A percentile compares a stretch with the other conserved stretches of the same genome.
These are phyloP conservation scores for Nansenia antarctica DNA, from an alignment of 2,113 vertebrate genomes.

Conservation along the genomic window DNA sequence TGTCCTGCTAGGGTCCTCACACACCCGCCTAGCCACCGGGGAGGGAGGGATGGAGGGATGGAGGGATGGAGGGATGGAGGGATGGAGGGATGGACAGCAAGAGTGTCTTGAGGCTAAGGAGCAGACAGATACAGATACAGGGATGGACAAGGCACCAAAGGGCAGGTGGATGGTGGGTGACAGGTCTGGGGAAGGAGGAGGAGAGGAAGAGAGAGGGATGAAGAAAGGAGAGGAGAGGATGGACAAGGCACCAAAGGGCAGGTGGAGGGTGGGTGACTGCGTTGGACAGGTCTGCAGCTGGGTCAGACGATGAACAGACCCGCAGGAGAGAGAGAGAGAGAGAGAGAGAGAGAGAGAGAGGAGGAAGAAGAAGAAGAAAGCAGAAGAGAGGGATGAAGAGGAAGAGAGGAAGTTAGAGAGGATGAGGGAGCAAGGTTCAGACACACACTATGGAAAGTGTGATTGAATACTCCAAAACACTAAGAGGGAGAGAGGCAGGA, in stretches of 20 bases:
- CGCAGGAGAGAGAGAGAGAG: background rate
- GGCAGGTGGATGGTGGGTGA: constrained; percentile 39
- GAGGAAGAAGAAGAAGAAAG: constrained; percentile 28
- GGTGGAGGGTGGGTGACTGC: background rate
- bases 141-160: constrained; percentile 61
- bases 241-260: constrained; percentile 64
- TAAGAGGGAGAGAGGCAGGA: background rate
- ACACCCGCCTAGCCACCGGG: constrained; percentile 48
- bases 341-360: no score
- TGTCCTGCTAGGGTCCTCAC: constrained; percentile 46
- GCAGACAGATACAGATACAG: constrained; percentile 62
- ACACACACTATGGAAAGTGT: constrained; percentile 16
- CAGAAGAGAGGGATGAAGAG: constrained; percentile 19
- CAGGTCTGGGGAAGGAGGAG: background rate
- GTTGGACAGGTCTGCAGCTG: background rate
- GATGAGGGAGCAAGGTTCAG: constrained; percentile 4
- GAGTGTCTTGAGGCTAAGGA: constrained; percentile 41
- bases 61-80: constrained; percentile 31
- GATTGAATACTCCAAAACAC: background rate
- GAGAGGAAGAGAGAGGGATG: constrained; percentile 3
- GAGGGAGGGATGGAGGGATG: constrained; percentile 46
- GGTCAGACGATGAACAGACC: background rate
- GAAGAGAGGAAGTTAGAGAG: constrained; percentile 21
- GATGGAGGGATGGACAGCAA: constrained; percentile 28
- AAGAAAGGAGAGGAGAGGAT: background rate